A percentile compares a stretch with the other conserved stretches of the same genome.
phyloP scores from a whole-genome alignment of 2,797 vertebrate genomes.

The Epinephelus awoara region DNA sequence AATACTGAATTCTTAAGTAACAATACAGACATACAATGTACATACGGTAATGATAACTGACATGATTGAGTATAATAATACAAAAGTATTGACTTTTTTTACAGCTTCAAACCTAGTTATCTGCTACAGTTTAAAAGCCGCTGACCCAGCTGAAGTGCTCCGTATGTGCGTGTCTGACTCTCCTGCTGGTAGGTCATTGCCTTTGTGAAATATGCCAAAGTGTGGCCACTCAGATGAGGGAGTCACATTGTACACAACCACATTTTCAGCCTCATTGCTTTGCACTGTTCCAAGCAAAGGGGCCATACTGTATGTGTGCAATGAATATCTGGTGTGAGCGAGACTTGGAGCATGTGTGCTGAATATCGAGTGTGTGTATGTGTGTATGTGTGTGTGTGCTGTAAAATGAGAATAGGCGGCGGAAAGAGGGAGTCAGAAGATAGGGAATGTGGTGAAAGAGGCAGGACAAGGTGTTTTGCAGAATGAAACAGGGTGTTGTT shows the following conservation, averaged over 20 bases:
- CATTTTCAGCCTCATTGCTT: constrained; percentile 50
- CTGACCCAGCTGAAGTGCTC: neutral
- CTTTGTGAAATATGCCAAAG: constrained; percentile 20
- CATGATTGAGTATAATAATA: neutral
- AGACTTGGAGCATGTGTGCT: neutral
- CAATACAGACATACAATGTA: neutral
- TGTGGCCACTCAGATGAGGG: constrained; percentile 6
- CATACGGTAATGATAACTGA: neutral
- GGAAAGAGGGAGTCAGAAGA: constrained; percentile 11
- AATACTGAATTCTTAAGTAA: neutral
- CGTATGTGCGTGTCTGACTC: neutral
- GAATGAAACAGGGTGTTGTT: constrained; percentile 40
- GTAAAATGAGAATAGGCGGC: neutral
- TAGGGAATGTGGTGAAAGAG: constrained; percentile 3
- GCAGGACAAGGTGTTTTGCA: constrained; percentile 30
- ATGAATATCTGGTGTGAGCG: constrained; percentile 10
- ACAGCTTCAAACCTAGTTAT: neutral
- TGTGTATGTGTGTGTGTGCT: constrained; percentile 8
- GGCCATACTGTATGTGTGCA: constrained; percentile 1
- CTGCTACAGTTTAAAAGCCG: neutral
- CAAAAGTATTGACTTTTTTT: neutral
- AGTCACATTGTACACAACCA: constrained; percentile 3
- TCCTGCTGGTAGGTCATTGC: constrained; percentile 7
- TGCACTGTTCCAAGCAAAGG: constrained; percentile 6
- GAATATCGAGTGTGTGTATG: neutral